Base-by-base conservation (phyloP, 2,113 vertebrate genomes). In the Pyrgilauda ruficollis region DNA sequence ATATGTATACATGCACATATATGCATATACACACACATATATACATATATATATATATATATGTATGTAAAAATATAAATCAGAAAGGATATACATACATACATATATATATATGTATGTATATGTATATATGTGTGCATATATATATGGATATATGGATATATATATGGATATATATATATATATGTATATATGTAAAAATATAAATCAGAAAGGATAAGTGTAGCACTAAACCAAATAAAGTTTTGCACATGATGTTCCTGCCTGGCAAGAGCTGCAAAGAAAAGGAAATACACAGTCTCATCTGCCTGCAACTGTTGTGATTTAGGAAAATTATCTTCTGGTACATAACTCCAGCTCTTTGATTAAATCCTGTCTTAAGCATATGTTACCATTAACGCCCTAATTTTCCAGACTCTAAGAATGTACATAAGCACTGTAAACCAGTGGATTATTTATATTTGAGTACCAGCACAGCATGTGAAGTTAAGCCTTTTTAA, bases 401-500 rank as follows among this genome's bases (percentile, higher is more conserved):
- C 26, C 76, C 44, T 84, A 62, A 70, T 94, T 87, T 89, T 72
- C 66, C 78, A 82, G 75, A 76, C 33, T 76, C 24, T 35, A 56
- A 84, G 39, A 5, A 14, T 1, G 13, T 56, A 78, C 33, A 80
- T 66, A 86, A 90, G 59, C 64, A 80, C 30, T 52, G 61, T 67
- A 92, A 74, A 94, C 86, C 73, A 91, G 35, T 52, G 47, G 68
- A 93, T 86, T 90, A 72, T 89, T 96, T 74, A 59, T 87, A 56
- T 44, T 87, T 89, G 89, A 90, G 78, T 55, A 94, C 28, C 39
- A 78, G 85, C 69, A 64, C 49, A 84, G 68, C 84, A 84, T 64
- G 49, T 41, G 64, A 87, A 82, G 62, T 69, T 91, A 89, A 74
- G 52, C 19, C 44, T 87, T 91, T 95, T 74, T 61, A 82, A 84